Percentiles rank a stretch among this genome's conserved stretches.
phyloP scores from a whole-genome alignment of 1,140 invertebrate species.

The Anastrepha obliqua region DNA sequence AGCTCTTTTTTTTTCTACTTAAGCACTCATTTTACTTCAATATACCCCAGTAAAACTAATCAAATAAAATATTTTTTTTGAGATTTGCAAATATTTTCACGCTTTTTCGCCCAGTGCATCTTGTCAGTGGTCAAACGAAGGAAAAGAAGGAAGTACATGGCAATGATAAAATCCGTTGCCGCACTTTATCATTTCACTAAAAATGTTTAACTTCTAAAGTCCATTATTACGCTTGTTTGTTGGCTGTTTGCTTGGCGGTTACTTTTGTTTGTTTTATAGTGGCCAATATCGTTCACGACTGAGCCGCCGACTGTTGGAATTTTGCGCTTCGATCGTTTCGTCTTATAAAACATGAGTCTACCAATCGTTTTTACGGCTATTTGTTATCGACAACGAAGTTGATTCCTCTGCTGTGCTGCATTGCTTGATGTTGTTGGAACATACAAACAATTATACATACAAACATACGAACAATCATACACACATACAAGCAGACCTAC shows the following conservation, averaged over 20 bases:
- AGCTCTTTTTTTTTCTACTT: too few relatives aligned
- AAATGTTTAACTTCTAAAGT: conserved; percentile 49
- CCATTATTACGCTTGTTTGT: conserved; percentile 46
- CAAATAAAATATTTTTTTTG: too few relatives aligned
- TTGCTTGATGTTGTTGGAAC: background rate
- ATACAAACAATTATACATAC: too few relatives aligned
- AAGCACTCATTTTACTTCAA: too few relatives aligned
- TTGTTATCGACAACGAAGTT: conserved; percentile 7
- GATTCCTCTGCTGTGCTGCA: background rate
- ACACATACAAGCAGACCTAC: too few relatives aligned
- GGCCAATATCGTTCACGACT: background rate
- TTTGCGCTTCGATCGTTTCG: conserved; percentile 7
- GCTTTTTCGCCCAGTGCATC: background rate
- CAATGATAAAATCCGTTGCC: conserved; percentile 44
- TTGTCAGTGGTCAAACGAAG: background rate
- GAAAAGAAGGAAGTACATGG: conserved; percentile 33
- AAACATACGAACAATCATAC: too few relatives aligned
- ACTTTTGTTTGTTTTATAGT: conserved; percentile 35
- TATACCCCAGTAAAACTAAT: too few relatives aligned
- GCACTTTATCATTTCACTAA: conserved; percentile 46
- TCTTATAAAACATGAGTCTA: conserved; percentile 20
- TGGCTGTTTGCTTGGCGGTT: conserved; percentile 30
- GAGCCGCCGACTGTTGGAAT: conserved; percentile 10
- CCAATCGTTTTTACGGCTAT: conserved; percentile 50
- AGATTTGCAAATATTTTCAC: too few relatives aligned